Evolutionary conservation across 2,797 vertebrate genomes (phyloP), one percentile per base, ranked within the genome.

Genomic region (Oryzias sinensis): DNA sequence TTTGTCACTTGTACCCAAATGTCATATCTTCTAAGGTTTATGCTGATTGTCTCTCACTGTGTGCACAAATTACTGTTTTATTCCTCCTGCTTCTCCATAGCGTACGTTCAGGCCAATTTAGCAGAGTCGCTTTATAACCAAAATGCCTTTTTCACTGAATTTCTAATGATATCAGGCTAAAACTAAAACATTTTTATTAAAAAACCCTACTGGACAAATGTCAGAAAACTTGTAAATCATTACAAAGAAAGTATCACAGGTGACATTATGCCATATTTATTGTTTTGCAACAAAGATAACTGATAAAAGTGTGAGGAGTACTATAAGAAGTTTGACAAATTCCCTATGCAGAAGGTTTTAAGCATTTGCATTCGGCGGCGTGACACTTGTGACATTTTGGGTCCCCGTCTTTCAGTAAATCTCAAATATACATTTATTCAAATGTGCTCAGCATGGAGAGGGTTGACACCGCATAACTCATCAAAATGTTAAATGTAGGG

Each of bases 371-470:
- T 88, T 70, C 70, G 76, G 84, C 70, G 86, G 85, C 85, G 84
- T 76, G 85, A 89, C 82, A 84, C 70, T 78, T 53, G 33, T 87
- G 86, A 88, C 82, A 85, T 5, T 62, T 66, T 75, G 77, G 80
- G 33, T 37, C 82, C 81, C 85, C 77, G 80, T 84, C 79, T 84
- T 85, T 82, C 77, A 77, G 77, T 77, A 78, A 83, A 81, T 85
- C 77, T 84, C 76, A 83, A 82, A 85, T 88, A 81, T 87, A 82
- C 84, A 87, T 88, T 88, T 87, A 86, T 87, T 89, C 80, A 88
- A 88, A 87, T 85, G 68, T 72, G 73, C 37, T 79, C 68, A 63
- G 72, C 4, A 64, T 61, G 62, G 63, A 68, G 80, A 77, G 80
- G 81, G 82, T 82, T 87, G 82, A 78, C 82, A 61, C 81, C 72